A percentile compares a stretch with the other conserved stretches of the same genome.
Conservation (phyloP, 2,113 vertebrate genomes). For the Sinocyclocheilus maitianheensis region DNA sequence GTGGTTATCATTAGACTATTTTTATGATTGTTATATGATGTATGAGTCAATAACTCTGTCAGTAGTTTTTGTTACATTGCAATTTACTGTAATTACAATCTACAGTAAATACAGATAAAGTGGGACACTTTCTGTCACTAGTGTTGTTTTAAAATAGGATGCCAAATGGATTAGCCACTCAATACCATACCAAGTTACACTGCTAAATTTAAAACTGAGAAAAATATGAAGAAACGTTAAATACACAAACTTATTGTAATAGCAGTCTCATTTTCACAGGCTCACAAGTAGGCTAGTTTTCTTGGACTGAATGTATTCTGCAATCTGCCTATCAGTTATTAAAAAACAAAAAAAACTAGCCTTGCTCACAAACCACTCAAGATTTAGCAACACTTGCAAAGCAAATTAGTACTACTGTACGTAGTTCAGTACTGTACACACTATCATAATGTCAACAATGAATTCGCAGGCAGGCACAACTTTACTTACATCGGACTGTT, state of each 20-base stretch:
- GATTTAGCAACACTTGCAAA: neutral
- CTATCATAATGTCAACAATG: neutral
- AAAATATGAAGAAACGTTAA: neutral
- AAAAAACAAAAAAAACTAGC: no score
- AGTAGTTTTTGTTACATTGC: no score
- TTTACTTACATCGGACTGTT: conserved; percentile 50
- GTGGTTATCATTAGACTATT: no score
- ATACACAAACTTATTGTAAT: neutral
- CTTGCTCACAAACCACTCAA: no score
- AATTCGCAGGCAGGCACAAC: neutral
- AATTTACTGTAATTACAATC: neutral
- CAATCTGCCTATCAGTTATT: no score
- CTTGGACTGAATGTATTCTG: neutral
- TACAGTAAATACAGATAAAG: neutral
- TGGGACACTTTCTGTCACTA: neutral
- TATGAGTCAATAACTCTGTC: no score
- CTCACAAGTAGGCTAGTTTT: neutral
- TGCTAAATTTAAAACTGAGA: neutral
- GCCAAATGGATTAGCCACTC: neutral
- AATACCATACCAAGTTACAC: neutral
- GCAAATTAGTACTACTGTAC: neutral
- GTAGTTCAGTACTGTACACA: neutral
- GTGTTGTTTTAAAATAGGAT: neutral
- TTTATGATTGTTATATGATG: no score
- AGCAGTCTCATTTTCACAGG: neutral